phyloP scores from a whole-genome alignment of 2,888 invertebrate genomes.

The Hymenopus coronatus region DNA sequence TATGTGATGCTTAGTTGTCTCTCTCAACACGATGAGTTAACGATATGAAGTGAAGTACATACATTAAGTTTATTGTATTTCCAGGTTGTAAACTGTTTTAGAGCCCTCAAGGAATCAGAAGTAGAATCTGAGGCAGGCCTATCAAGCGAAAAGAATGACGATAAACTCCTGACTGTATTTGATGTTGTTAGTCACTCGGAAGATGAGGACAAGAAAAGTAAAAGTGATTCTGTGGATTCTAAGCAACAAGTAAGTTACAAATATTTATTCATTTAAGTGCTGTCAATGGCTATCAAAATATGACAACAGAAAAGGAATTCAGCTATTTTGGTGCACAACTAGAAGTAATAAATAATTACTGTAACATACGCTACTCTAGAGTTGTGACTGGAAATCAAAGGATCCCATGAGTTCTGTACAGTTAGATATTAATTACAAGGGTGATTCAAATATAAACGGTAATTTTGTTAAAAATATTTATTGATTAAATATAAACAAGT shows the following conservation, averaged over 20 bases:
- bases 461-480: no score
- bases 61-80: not conserved
- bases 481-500: no score
- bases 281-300: no score
- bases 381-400: no score
- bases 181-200: constrained; percentile 11
- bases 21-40: not conserved
- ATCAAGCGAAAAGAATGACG: constrained; percentile 29
- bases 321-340: no score
- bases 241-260: not conserved
- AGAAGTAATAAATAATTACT: no score
- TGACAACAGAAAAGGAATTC: no score
- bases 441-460: no score
- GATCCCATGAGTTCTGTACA: no score
- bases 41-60: not conserved
- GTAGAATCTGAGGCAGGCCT: constrained; percentile 29
- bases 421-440: no score
- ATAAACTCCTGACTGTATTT: not conserved
- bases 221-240: not conserved
- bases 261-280: no score
- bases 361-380: no score
- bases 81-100: constrained; percentile 58
- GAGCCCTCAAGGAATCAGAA: constrained; percentile 45
- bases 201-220: not conserved
- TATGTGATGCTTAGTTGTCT: not conserved